Percentiles rank a stretch among this genome's conserved stretches.
Evolutionary conservation across 2,888 invertebrate species (phyloP).

Genomic region (Syrphus vitripennis): DNA sequence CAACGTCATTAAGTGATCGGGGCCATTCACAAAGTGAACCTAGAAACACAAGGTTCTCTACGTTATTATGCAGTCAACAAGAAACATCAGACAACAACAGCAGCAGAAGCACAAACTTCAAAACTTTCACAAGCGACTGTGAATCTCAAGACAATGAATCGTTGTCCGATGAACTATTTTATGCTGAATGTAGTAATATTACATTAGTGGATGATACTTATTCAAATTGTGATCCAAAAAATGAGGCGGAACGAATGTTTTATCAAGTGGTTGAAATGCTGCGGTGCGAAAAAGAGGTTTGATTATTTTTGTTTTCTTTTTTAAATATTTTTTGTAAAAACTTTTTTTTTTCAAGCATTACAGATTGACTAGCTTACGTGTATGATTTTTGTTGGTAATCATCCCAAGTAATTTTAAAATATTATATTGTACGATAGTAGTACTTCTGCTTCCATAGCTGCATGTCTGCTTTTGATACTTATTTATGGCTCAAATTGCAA

Average conservation of each 20-base stretch:
- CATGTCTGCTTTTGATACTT: neutral
- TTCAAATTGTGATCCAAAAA: constrained; percentile 80
- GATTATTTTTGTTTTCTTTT: constrained; percentile 69
- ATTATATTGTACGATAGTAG: neutral
- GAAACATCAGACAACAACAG: constrained; percentile 14
- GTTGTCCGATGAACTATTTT: constrained; percentile 76
- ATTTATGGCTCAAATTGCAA: neutral
- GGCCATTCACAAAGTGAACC: neutral
- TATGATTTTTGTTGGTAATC: neutral
- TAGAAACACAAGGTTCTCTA: constrained; percentile 1
- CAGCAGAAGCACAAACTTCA: constrained; percentile 21
- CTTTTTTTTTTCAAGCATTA: neutral
- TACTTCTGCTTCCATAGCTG: neutral
- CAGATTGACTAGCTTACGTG: neutral
- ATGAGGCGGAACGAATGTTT: constrained; percentile 81
- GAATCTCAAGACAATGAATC: constrained; percentile 74
- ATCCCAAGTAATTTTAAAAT: neutral
- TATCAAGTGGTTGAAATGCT: constrained; percentile 80
- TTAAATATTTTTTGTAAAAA: neutral
- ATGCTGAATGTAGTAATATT: constrained; percentile 78
- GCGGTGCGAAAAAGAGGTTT: constrained; percentile 81
- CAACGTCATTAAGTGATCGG: constrained; percentile 32
- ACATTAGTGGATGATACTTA: constrained; percentile 80
- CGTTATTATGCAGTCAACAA: constrained; percentile 18
- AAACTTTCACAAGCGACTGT: constrained; percentile 40